Evolutionary conservation across 2,113 vertebrate genomes (phyloP).

Genomic region (Mionectes macconnelli): DNA sequence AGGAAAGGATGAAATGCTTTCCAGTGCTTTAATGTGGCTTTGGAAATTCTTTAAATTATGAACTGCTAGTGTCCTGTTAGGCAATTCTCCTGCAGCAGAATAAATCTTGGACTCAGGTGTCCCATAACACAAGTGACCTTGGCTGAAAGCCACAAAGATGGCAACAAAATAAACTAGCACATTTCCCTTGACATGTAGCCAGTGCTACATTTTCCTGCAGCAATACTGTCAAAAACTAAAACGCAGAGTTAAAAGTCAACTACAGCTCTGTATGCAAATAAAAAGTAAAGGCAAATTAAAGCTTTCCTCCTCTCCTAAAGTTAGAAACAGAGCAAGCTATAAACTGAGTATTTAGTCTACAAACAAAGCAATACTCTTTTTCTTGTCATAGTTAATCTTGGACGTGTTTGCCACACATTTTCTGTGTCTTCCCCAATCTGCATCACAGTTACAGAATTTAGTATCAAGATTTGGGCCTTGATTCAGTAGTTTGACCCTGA

Average conservation of each 20-base stretch:
- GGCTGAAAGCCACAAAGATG: background rate
- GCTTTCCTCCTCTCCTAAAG: background rate
- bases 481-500: background rate
- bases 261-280: background rate
- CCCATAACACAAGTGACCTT: background rate
- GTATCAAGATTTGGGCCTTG: background rate
- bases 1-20: background rate
- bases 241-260: background rate
- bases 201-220: background rate
- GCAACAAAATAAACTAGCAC: constrained; percentile 1
- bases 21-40: background rate
- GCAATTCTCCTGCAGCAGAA: background rate
- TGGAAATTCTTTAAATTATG: background rate
- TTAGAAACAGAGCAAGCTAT: background rate
- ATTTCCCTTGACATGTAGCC: background rate
- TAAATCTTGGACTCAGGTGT: background rate
- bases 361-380: background rate
- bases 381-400: background rate
- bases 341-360: background rate
- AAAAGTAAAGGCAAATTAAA: background rate
- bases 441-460: background rate
- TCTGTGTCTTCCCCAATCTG: background rate
- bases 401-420: background rate
- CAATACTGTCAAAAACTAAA: background rate
- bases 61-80: background rate